Conservation (phyloP, 2,797 vertebrate species). For the Tarsius wallacei region DNA sequence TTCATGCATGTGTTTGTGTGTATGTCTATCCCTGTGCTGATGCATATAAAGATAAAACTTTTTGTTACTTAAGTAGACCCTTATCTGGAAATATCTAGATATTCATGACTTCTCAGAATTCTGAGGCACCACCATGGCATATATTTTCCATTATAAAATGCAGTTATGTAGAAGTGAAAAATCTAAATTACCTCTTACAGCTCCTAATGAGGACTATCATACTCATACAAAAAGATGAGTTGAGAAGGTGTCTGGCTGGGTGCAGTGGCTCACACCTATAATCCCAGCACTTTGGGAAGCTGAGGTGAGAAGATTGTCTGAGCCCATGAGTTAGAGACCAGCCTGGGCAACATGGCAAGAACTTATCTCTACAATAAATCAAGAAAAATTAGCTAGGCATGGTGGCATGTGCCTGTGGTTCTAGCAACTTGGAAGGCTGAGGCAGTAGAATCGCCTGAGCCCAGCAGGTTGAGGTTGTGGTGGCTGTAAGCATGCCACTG, state of each 20-base stretch:
- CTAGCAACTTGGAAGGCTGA: too few species aligned
- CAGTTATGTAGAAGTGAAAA: slow-evolving; percentile 20
- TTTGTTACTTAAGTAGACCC: background rate
- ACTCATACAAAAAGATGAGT: slow-evolving; percentile 30
- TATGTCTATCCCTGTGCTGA: background rate
- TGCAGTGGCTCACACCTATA: too few species aligned
- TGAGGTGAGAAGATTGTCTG: too few species aligned
- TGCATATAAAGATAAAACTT: background rate
- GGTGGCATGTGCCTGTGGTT: too few species aligned
- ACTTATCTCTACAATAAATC: too few species aligned
- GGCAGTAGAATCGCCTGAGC: too few species aligned
- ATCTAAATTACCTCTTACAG: slow-evolving; percentile 8
- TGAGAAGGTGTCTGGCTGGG: background rate
- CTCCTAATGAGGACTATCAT: background rate
- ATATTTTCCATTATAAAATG: slow-evolving; percentile 33
- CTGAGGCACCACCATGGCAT: background rate
- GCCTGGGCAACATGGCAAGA: too few species aligned
- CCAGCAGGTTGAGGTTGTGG: too few species aligned
- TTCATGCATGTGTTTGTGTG: fast-evolving
- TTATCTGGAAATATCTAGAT: slow-evolving; percentile 14
- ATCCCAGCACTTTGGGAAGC: too few species aligned
- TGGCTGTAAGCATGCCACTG: too few species aligned
- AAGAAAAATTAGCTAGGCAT: too few species aligned
- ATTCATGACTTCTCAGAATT: slow-evolving; percentile 12
- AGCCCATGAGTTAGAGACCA: too few species aligned